A percentile compares a stretch with the other conserved stretches of the same genome.
phyloP scores from a whole-genome alignment of 2,797 vertebrate species.

The Cyclopterus lumpus region DNA sequence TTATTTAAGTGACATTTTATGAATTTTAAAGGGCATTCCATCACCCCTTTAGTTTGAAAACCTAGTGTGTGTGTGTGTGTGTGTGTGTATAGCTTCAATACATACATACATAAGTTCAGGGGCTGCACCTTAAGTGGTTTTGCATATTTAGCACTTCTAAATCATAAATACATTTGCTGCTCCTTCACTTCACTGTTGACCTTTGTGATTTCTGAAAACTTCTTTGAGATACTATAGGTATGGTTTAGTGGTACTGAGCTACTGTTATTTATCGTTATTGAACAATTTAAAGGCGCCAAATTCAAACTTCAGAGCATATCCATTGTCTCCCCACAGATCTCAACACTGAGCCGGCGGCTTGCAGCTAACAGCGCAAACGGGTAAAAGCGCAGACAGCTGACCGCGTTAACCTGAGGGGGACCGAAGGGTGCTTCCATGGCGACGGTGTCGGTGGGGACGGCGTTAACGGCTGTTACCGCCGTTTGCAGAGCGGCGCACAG shows the following conservation, averaged over 20 bases:
- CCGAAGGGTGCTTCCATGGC: no score
- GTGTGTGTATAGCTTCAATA: not conserved
- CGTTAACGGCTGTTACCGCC: no score
- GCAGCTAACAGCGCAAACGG: not conserved
- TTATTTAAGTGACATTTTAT: not conserved
- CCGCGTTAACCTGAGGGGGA: no score
- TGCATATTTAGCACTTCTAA: not conserved
- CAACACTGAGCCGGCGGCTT: no score
- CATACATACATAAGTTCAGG: not conserved
- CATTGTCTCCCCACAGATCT: not conserved
- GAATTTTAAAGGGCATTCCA: conserved; percentile 19
- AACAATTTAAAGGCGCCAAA: not conserved
- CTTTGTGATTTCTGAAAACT: not conserved
- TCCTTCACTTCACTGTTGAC: not conserved
- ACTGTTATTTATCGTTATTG: not conserved
- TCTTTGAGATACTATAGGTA: not conserved
- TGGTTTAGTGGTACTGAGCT: not conserved
- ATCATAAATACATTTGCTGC: not conserved
- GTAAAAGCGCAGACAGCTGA: not conserved
- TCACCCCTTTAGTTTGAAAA: not conserved
- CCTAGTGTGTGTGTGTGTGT: not conserved
- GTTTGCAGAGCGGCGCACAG: no score
- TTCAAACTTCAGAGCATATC: not conserved
- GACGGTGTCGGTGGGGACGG: no score
- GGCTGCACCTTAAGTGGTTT: not conserved